Evolutionary conservation across 2,113 vertebrate genomes (phyloP), one percentile per base, ranked within the genome.

Genomic region (Diadophis punctatus): DNA sequence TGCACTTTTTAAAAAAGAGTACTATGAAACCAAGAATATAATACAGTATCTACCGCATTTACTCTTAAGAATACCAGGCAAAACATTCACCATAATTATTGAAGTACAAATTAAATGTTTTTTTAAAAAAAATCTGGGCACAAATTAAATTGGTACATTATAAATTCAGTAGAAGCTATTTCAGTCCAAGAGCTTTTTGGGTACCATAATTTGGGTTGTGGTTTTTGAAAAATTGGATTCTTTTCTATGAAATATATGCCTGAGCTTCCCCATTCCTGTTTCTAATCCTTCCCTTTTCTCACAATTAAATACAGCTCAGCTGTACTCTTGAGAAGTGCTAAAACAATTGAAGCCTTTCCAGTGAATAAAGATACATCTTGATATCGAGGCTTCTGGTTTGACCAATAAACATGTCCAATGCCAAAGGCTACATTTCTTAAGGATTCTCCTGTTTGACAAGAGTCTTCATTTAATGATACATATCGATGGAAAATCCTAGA

Each of bases 81-180:
- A 94, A 23, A 91, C 94, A 95, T 97, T 96, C 93, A 95, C 94
- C 96, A 95, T 98, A 97, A 98, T 98, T 98, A 97, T 97, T 97
- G 93, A 97, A 97, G 97, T 96, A 94, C 93, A 98, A 97, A 97
- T 96, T 96, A 98, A 98, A 98, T 97, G 96, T 98, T 98, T 98
- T 97, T 97, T 98, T 97, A 22, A 58, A 97, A 52, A 52, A 52
- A 52, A 14, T 97, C 97, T 97, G 97, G 97, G 97, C 96, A 96
- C 90, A 97, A 98, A 97, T 97, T 97, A 98, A 97, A 97, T 94
- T 95, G 96, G 95, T 97, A 97, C 96, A 96, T 94, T 97, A 97
- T 90, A 98, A 97, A 96, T 96, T 97, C 96, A 97, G 97, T 96
- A 98, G 96, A 97, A 97, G 97, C 95, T 92, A 96, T 97, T 96